Evolutionary conservation across 2,797 vertebrate species (phyloP), one percentile per base, ranked within the genome.

Genomic region (Oreonectes daqikongensis): DNA sequence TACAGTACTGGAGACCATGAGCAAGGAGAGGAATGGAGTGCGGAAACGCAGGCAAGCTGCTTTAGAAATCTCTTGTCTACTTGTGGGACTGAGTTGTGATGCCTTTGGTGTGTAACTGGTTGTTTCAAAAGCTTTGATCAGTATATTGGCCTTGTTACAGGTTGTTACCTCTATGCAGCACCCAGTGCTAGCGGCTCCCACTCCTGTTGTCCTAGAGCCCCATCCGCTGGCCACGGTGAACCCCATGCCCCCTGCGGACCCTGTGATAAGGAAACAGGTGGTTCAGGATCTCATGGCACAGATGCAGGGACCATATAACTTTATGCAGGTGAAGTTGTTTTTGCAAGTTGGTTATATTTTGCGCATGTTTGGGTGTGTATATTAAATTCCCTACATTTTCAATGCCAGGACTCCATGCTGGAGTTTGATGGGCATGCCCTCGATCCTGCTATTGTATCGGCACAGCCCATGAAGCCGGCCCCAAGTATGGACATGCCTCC

Each of bases 201-300:
- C 94, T 17, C 94, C 95, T 71, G 92, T 90, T 61, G 24, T 88
- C 59, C n/a, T 88, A 77, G 97, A 98, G 84, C 89, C 94, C 79
- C 96, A 95, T 75, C 78, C 94, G 2, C 83, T 96, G 87, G 90
- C 87, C 81, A 79, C 93, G 1, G 89, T 91, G 77, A 86, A 95
- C 78, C 94, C 95, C 57, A 92, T 91, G 57, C 91, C 95, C 42
- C 93, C 93, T 18, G 88, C 94, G 77, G 96, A 99, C 86, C 95
- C 96, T 14, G 81, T 97, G 78, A 92, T 93, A 84, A 92, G 97
- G 86, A 95, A 96, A 83, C 96, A 96, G 86, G 94, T 95, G 84
- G 97, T 99, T 83, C 96, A 98, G 88, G 96, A 99, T 87, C 93
- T 99, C 38, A 98, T 99, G 96, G 97, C 96, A 5, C 97, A 99